A percentile compares a stretch with the other conserved stretches of the same genome.
phyloP scores from a whole-genome alignment of 2,113 vertebrate species.

The Pollachius pollachius region DNA sequence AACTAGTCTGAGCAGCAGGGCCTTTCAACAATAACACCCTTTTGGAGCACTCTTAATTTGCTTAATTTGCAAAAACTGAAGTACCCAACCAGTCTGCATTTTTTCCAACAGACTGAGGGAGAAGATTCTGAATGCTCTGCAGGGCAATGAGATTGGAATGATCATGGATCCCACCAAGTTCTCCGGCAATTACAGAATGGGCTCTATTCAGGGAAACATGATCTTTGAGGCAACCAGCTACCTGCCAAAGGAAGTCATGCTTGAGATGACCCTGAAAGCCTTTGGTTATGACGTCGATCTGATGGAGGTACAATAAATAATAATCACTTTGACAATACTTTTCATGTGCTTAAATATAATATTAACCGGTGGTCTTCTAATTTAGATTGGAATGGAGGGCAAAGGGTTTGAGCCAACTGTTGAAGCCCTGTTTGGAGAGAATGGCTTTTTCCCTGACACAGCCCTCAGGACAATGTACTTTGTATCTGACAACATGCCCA shows the following conservation, averaged over 20 bases:
- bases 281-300: conserved; percentile 83
- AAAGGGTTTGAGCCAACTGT: conserved; percentile 88
- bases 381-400: conserved; percentile 87
- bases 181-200: conserved; percentile 85
- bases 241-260: conserved; percentile 87
- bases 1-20: too few species aligned
- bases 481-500: conserved; percentile 80
- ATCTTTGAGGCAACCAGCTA: conserved; percentile 84
- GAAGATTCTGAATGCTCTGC: conserved; percentile 75
- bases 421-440: conserved; percentile 86
- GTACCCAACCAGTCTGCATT: not conserved
- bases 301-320: conserved; percentile 80
- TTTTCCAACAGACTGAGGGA: conserved; percentile 74
- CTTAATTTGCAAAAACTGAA: not conserved
- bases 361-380: not conserved
- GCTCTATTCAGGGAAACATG: conserved; percentile 84
- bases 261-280: conserved; percentile 84
- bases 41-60: not conserved
- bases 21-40: too few species aligned
- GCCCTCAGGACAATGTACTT: conserved; percentile 85
- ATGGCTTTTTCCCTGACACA: conserved; percentile 91
- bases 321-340: not conserved
- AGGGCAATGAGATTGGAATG: conserved; percentile 73
- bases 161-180: conserved; percentile 78
- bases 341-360: not conserved